Percentiles rank a stretch among this genome's conserved stretches.
Evolutionary conservation across 2,113 vertebrate genomes (phyloP).

Genomic region (Fregetta grallaria): DNA sequence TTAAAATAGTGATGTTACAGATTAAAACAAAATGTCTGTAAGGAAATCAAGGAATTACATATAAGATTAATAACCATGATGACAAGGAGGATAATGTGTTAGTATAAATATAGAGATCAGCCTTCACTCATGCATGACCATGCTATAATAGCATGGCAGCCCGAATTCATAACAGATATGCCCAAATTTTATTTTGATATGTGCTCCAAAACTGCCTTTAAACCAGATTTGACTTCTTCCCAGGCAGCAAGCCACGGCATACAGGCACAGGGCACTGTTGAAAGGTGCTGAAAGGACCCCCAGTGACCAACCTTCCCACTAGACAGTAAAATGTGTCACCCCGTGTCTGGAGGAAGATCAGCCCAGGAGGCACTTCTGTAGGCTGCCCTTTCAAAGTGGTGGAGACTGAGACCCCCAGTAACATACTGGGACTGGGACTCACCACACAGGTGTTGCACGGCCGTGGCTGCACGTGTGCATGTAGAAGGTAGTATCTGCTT

Average conservation of each 20-base stretch:
- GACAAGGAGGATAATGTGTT: not conserved
- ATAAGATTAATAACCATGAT: not conserved
- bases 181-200: not conserved
- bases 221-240: not conserved
- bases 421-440: not conserved
- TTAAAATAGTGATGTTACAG: not conserved
- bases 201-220: not conserved
- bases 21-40: not conserved
- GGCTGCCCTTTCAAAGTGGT: not conserved
- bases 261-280: not conserved
- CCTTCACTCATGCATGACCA: not conserved
- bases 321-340: not conserved
- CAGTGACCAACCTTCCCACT: not conserved
- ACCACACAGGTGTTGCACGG: accelerated
- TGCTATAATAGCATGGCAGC: not conserved
- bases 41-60: not conserved
- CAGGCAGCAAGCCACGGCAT: accelerated
- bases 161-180: not conserved
- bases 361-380: not conserved
- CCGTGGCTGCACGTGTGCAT: accelerated
- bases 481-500: not conserved
- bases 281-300: not conserved
- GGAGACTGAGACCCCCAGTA: not conserved
- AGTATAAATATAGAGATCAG: not conserved
- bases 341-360: not conserved